Base-by-base conservation (phyloP, 2,113 vertebrate genomes). In the Oreotrochilus melanogaster region DNA sequence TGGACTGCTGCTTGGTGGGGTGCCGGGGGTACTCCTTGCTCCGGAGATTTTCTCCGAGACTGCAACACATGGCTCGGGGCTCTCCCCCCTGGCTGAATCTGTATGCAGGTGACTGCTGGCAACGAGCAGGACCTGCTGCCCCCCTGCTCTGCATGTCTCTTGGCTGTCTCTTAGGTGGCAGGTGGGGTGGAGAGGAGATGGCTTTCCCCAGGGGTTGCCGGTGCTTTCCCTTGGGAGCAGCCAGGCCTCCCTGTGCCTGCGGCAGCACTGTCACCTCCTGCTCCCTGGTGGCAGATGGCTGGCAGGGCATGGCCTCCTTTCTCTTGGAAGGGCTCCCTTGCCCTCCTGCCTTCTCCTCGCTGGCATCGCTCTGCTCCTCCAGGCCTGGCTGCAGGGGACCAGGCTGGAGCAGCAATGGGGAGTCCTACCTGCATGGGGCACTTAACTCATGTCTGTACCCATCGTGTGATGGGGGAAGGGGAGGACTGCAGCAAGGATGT, bases 61-160 rank as follows among this genome's bases (percentile, higher is more conserved):
- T 42, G 67, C 91, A 82, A 4, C 1, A 3, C 0, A 0, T 18
- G 72, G 64, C 60, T 5, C 5, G 9, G 47, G 64, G 37, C 6
- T 18, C 35, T 66, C 2, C 4, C 27, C 56, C 17, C 0, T 37
- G 39, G 81, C 78, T n/a, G 71, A 28, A 22, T 11, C 25, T 86
- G 50, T 83, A 3, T 5, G 9, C 58, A 89, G 81, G 67, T 4
- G 35, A 65, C 57, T 42, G 69, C n/a, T 60, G 1, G 27, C 47
- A 66, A 82, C 2, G 1, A 62, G 62, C 5, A 6, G 71, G 85
- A 56, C 23, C 58, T 86, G 86, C 66, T 60, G 66, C 13, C 60
- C 56, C 7, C 3, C 24, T 11, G 86, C 78, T 57, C 27, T 33
- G 60, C 56, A 18, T 0, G 8, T 4, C 9, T 54, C 14, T 25